Evolutionary conservation across 2,797 vertebrate genomes (phyloP).

Genomic region (Hafferia zeledoni): DNA sequence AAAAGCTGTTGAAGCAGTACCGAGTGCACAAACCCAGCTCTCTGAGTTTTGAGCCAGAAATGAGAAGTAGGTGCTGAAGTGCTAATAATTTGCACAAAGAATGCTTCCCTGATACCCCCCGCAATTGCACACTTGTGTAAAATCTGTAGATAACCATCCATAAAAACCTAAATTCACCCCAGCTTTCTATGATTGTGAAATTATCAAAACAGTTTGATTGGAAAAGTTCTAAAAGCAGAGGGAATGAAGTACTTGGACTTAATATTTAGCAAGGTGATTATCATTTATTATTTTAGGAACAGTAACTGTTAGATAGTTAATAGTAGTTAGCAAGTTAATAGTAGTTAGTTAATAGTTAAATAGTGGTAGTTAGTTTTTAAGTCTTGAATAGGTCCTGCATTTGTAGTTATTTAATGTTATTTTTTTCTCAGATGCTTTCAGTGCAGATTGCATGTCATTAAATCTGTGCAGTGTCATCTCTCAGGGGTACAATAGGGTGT

Average conservation of each 20-base stretch:
- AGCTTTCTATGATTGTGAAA: not conserved
- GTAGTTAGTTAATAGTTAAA: not conserved
- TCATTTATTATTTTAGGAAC: not conserved
- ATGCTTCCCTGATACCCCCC: not conserved
- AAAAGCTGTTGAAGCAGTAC: conserved; percentile 93
- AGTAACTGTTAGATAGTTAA: not conserved
- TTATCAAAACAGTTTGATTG: not conserved
- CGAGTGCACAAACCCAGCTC: conserved; percentile 96
- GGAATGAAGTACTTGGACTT: not conserved
- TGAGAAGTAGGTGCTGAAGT: conserved; percentile 87
- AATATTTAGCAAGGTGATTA: not conserved
- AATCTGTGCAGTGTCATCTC: not conserved
- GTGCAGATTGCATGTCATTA: not conserved
- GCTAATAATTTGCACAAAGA: not conserved
- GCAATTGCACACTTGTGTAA: not conserved
- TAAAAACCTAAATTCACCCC: not conserved
- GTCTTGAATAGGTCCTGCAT: not conserved
- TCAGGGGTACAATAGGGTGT: not conserved
- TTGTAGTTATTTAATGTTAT: not conserved
- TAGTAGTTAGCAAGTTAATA: too few species aligned
- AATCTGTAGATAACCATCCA: not conserved
- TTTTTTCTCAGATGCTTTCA: not conserved
- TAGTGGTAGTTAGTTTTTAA: not conserved
- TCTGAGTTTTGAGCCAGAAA: conserved; percentile 92
- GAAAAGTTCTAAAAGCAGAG: not conserved